Percentiles rank a stretch among this genome's conserved stretches.
phyloP scores from a whole-genome alignment of 2,888 invertebrate genomes.

The Sarcophaga variegata region DNA sequence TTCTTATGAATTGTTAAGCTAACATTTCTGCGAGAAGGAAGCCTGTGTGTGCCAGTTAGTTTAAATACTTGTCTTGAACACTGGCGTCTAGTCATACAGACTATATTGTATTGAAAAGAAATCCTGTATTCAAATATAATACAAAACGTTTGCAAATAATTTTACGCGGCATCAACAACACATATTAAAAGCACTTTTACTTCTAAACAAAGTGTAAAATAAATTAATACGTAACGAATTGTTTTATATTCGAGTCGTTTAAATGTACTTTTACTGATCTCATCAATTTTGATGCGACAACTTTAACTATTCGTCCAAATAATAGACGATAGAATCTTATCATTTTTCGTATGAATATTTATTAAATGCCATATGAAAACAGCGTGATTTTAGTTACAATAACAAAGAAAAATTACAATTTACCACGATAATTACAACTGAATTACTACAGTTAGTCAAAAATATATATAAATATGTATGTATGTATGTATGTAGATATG shows the following conservation, averaged over 20 bases:
- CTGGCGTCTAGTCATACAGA: not conserved
- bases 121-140: not conserved
- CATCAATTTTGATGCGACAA: no score
- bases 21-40: not conserved
- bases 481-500: not conserved
- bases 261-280: not conserved
- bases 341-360: slow-evolving; percentile 40
- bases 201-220: not conserved
- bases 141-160: not conserved
- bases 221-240: no score
- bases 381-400: slow-evolving; percentile 73
- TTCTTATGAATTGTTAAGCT: not conserved
- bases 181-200: not conserved
- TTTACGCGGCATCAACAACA: not conserved
- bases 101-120: not conserved
- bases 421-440: slow-evolving; percentile 41
- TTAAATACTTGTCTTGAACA: not conserved
- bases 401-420: slow-evolving; percentile 58
- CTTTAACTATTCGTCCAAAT: no score
- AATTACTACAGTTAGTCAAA: slow-evolving; percentile 6
- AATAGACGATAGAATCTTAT: slow-evolving; percentile 39
- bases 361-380: slow-evolving; percentile 71
- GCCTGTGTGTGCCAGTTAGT: not conserved
- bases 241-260: not conserved
- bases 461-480: not conserved